phyloP scores from a whole-genome alignment of 2,113 vertebrate genomes.

The Podarcis muralis region DNA sequence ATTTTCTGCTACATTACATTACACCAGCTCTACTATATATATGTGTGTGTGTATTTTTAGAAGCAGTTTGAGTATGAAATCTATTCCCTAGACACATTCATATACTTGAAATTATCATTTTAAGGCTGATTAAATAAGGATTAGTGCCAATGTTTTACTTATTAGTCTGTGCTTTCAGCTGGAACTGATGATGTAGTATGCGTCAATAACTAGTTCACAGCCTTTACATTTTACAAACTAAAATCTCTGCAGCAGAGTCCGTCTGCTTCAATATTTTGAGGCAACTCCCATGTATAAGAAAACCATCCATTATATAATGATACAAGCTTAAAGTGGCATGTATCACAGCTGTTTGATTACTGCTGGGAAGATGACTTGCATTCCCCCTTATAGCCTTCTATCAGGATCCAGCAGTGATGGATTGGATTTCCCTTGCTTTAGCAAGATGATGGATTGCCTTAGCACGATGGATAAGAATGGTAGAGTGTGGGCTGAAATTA shows the following conservation, averaged over 20 bases:
- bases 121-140: conserved; percentile 87
- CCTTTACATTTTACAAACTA: conserved; percentile 74
- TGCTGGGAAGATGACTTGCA: conserved; percentile 73
- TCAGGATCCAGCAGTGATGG: conserved; percentile 78
- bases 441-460: conserved; percentile 78
- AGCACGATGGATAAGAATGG: conserved; percentile 65
- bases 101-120: conserved; percentile 85
- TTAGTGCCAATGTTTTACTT: conserved; percentile 86
- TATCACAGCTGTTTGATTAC: conserved; percentile 84
- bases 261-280: conserved; percentile 76
- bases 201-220: conserved; percentile 83
- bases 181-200: conserved; percentile 84
- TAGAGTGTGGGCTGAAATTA: conserved; percentile 73
- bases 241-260: conserved; percentile 75
- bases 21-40: not conserved
- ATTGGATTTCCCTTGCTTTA: conserved; percentile 75
- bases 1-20: conserved; percentile 11
- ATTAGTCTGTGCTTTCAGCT: conserved; percentile 84
- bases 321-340: conserved; percentile 78
- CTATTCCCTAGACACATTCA: conserved; percentile 81
- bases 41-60: conserved; percentile 71
- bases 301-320: conserved; percentile 78
- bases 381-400: conserved; percentile 70
- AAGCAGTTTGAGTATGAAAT: conserved; percentile 79
- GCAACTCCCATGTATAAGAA: conserved; percentile 71